Conservation (phyloP, 2,888 invertebrate species). For the Orthosia incerta region DNA sequence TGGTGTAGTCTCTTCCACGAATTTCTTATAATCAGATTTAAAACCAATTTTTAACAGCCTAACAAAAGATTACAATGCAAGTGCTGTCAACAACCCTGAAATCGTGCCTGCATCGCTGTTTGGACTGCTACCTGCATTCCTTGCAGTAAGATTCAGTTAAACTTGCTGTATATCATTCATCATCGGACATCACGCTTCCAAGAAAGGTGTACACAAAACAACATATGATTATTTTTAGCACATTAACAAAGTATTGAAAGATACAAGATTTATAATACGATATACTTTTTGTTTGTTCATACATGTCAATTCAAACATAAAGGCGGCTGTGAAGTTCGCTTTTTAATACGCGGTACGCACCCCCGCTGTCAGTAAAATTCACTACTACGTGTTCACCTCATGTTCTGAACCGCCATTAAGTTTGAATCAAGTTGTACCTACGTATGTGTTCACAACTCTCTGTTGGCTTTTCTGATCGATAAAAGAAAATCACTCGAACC, state of each 20-base stretch:
- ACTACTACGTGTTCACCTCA: too few species aligned
- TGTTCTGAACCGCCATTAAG: too few species aligned
- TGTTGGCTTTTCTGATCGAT: neutral
- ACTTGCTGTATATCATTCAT: neutral
- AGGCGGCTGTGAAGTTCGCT: too few species aligned
- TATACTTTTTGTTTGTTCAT: too few species aligned
- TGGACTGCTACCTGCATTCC: constrained; percentile 43
- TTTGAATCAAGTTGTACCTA: too few species aligned
- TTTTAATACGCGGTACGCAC: too few species aligned
- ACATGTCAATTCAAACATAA: too few species aligned
- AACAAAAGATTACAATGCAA: neutral
- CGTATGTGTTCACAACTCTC: too few species aligned
- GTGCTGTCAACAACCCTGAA: neutral
- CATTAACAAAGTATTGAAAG: neutral
- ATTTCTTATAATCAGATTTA: constrained; percentile 2
- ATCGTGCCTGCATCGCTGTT: neutral
- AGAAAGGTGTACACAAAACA: constrained; percentile 16
- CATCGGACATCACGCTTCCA: constrained; percentile 17
- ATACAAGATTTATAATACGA: neutral
- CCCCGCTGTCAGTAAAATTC: too few species aligned
- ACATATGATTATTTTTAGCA: neutral
- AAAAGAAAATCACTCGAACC: neutral
- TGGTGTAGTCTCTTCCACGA: neutral
- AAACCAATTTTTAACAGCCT: neutral
- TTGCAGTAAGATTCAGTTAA: constrained; percentile 18